Evolutionary conservation across 1,140 invertebrate species (phyloP), one percentile per base, ranked within the genome.

Genomic region (Idris sp.): DNA sequence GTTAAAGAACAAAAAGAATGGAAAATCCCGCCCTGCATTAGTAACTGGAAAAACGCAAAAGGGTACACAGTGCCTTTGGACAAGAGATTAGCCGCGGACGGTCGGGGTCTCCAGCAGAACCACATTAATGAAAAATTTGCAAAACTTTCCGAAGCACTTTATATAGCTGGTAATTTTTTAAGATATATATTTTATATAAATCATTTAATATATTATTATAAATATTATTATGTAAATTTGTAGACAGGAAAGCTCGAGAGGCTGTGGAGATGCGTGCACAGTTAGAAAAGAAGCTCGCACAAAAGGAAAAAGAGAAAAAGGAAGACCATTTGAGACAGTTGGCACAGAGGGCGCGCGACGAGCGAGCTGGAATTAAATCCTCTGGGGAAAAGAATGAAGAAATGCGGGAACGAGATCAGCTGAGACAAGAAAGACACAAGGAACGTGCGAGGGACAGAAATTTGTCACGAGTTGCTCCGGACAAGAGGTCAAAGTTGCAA

Each of bases 111-210:
- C 0, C 98, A 99, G 81, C 96, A 98, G 83, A 93, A 96, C 10
- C 98, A 99, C 80, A 97, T 99, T 44, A 99, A 99, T 83, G 98
- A 99, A 86, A 99, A 99, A 83, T 99, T 99, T 89, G 97, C 98
- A 0, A 99, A 99, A 85, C 88, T 99, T 25, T 95, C 98, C 0
- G 98, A 99, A 86, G 95, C 98, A 3, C 85, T 99, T 10, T 99
- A 98, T 81, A 98, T 99, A 78, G 98, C 98, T 19, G 98, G n/a
- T n/a, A n/a, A n/a, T n/a, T n/a, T n/a, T n/a, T n/a, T n/a, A n/a
- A n/a, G n/a, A n/a, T n/a, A n/a, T n/a, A n/a, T n/a, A n/a, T n/a
- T n/a, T n/a, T n/a, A n/a, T n/a, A n/a, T n/a, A n/a, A n/a, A n/a
- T n/a, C n/a, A n/a, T n/a, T n/a, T n/a, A n/a, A n/a, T n/a, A n/a